These are phyloP conservation scores for Leptopilina clavipes DNA, from an alignment of 1,140 invertebrate genomes.

Conservation along the genomic window DNA sequence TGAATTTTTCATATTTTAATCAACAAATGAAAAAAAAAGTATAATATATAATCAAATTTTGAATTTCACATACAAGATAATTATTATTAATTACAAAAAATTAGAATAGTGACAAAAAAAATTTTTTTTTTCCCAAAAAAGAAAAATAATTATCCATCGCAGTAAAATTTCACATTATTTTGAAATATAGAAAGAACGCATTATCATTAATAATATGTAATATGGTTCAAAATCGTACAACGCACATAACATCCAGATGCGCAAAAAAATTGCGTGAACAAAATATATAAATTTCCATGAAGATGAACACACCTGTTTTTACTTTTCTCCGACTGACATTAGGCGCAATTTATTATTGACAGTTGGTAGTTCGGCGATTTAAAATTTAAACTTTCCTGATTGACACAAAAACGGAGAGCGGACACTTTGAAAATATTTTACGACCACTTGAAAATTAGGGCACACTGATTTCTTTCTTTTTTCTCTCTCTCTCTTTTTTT, in stretches of 20 bases:
- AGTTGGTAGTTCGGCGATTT: neutral
- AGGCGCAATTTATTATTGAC: neutral
- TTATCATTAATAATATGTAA: neutral
- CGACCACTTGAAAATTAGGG: neutral
- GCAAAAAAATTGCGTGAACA: constrained; percentile 20
- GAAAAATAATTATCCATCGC: no score
- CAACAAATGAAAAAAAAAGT: no score
- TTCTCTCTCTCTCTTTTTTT: no score
- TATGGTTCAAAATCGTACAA: neutral
- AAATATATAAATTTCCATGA: neutral
- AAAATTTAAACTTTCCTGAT: neutral
- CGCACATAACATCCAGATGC: constrained; percentile 15
- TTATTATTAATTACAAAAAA: no score
- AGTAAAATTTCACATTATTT: no score
- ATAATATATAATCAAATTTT: no score
- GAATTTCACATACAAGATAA: no score
- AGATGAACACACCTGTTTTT: constrained; percentile 18
- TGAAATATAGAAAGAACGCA: neutral
- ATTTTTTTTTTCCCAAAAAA: no score
- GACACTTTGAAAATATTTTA: neutral
- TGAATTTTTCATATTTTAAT: no score
- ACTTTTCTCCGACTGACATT: neutral
- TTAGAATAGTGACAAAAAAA: no score
- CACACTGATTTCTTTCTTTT: neutral
- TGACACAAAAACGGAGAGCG: neutral